Evolutionary conservation across 1,140 invertebrate species (phyloP), one percentile per base, ranked within the genome.

Genomic region (Diorhabda sublineata): DNA sequence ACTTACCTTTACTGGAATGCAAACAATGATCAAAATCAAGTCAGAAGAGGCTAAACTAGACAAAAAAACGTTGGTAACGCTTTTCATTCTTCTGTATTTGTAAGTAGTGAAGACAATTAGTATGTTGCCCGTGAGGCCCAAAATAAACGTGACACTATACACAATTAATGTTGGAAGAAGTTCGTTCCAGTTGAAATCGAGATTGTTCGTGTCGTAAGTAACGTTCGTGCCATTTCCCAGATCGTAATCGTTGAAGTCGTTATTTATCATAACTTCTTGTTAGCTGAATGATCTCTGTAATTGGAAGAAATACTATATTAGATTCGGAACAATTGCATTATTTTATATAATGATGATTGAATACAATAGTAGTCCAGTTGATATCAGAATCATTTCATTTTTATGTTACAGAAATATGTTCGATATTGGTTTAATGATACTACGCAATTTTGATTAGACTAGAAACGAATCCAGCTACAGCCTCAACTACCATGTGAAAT

Each of bases 1-100:
- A 26, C 82, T 84, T 82, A 91, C 89, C 85, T 91, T 92, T 0
- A 92, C 87, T 6, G 91, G 91, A 64, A 92, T 89, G 79, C 91
- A 92, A 73, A 91, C 85, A 43, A 87, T 81, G 63, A 92, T 89
- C 5, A 92, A 83, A 9, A 92, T 81, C 2, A 92, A 83, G 81
- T 92, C 91, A 2, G 91, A 90, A 2, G 86, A 87, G 3, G 90
- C 89, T 42, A 92, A 79, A 74, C 88, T 89, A 3, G 87, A 86
- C 41, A 92, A 80, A 72, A 92, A 91, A 4, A 91, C 84, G 72
- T 92, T 92, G 4, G 90, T 92, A 2, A 90, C 75, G 64, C 74
- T 78, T 66, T 78, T 76, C 77, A 79, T 79, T 41, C 77, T 69
- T 44, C 78, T 42, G 58, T 79, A 78, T 67, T 71, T 66, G 47